Percentiles rank a stretch among this genome's conserved stretches.
These are phyloP conservation scores for Ctenoplectra terminalis DNA, from an alignment of 1,140 invertebrate species.

Conservation along the genomic window DNA sequence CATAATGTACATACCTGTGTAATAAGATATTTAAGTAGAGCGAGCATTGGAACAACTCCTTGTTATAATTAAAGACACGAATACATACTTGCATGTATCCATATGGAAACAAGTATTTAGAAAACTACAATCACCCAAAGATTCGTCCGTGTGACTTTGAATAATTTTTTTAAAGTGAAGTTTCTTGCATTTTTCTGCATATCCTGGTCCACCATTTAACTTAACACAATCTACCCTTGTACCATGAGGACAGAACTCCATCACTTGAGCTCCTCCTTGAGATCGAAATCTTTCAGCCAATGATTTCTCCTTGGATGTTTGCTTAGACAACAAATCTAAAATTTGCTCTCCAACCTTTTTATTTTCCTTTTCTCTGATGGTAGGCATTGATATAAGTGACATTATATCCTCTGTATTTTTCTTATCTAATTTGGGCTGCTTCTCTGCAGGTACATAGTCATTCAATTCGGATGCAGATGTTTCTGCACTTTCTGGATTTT, in stretches of 20 bases:
- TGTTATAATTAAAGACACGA: not conserved
- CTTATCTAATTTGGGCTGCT: constrained; percentile 74
- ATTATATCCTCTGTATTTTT: constrained; percentile 80
- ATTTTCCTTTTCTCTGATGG: constrained; percentile 96
- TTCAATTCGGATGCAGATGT: constrained; percentile 72
- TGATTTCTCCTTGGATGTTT: constrained; percentile 97
- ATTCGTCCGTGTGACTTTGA: constrained; percentile 97
- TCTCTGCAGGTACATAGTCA: constrained; percentile 74
- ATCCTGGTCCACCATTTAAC: constrained; percentile 83
- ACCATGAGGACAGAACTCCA: constrained; percentile 98
- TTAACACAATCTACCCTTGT: constrained; percentile 95
- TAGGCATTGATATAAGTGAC: constrained; percentile 96
- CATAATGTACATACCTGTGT: constrained; percentile 95
- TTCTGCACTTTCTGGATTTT: constrained; percentile 70
- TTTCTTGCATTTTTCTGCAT: constrained; percentile 90
- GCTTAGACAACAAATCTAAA: constrained; percentile 95
- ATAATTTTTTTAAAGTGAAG: constrained; percentile 99
- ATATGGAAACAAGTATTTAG: constrained; percentile 99
- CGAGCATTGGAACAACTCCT: not conserved
- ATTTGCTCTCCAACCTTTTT: constrained; percentile 98
- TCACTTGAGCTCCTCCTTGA: constrained; percentile 96
- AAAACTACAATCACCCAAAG: constrained; percentile 98
- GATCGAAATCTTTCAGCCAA: constrained; percentile 97
- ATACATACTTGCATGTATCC: constrained; percentile 95
- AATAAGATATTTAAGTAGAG: constrained; percentile 48